Percentiles rank a stretch among this genome's conserved stretches.
These are phyloP conservation scores for Planiliza haematocheilus DNA, from an alignment of 2,113 vertebrate species.

Conservation along the genomic window DNA sequence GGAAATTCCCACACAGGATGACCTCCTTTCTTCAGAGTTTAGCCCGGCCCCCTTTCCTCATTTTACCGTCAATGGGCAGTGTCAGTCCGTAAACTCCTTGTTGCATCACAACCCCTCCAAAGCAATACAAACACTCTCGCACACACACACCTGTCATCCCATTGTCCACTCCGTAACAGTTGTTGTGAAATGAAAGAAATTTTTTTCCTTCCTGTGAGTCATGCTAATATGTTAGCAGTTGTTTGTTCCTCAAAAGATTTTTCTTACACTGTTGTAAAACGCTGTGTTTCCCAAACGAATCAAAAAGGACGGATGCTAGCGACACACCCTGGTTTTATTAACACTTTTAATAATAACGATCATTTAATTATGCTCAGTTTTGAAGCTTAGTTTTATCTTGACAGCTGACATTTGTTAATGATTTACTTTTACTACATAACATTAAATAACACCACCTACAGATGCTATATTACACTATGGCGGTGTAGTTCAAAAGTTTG, in stretches of 20 bases:
- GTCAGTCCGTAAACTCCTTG: constrained; percentile 78
- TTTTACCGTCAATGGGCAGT: constrained; percentile 84
- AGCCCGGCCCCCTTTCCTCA: constrained; percentile 71
- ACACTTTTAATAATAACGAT: not conserved
- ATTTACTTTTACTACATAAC: no score
- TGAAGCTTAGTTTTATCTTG: not conserved
- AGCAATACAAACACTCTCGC: constrained; percentile 55
- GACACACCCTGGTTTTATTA: not conserved
- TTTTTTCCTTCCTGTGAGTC: constrained; percentile 43
- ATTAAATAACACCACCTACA: not conserved
- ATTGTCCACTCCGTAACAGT: constrained; percentile 43
- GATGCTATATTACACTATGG: no score
- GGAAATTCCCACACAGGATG: constrained; percentile 83
- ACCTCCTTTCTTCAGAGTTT: constrained; percentile 75
- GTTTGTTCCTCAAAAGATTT: constrained; percentile 37
- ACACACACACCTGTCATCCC: constrained; percentile 38
- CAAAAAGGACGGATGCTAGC: not conserved
- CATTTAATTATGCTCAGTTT: not conserved
- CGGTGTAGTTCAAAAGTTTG: no score
- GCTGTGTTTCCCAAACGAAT: constrained; percentile 4
- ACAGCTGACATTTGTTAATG: not conserved
- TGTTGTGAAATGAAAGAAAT: constrained; percentile 59
- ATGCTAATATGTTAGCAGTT: not conserved
- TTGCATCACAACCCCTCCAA: constrained; percentile 77
- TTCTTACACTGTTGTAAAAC: not conserved